Percentiles rank a stretch among this genome's conserved stretches.
phyloP scores from a whole-genome alignment of 2,113 vertebrate genomes.

The Dromas ardeola region DNA sequence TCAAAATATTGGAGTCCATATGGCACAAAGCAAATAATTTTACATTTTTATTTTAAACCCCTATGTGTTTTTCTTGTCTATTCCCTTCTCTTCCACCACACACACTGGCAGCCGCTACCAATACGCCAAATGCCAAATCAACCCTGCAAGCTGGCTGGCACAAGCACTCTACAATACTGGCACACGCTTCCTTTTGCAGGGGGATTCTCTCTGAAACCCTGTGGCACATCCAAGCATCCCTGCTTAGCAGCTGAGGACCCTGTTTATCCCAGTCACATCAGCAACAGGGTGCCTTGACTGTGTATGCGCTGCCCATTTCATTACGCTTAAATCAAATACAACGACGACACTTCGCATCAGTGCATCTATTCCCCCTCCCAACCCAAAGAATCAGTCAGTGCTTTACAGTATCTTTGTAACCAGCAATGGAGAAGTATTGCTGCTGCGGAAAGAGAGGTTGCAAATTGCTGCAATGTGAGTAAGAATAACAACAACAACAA shows the following conservation, averaged over 20 bases:
- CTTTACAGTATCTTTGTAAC: background rate
- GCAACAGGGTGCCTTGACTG: background rate
- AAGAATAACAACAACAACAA: background rate
- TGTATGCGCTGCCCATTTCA: background rate
- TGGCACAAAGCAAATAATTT: conserved; percentile 81
- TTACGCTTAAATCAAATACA: background rate
- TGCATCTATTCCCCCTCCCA: background rate
- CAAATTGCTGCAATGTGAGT: background rate
- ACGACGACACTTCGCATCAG: background rate
- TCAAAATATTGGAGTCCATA: conserved; percentile 83
- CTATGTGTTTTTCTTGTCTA: conserved; percentile 76
- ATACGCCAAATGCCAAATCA: conserved; percentile 77
- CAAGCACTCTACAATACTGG: conserved; percentile 68
- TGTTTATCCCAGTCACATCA: background rate
- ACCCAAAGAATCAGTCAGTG: background rate
- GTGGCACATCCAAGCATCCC: conserved; percentile 42
- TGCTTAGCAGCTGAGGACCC: conserved; percentile 56
- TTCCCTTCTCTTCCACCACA: conserved; percentile 77
- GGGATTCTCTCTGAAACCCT: conserved; percentile 51
- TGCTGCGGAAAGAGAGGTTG: background rate
- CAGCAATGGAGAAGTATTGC: background rate
- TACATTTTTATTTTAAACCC: conserved; percentile 78
- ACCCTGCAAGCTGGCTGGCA: conserved; percentile 77
- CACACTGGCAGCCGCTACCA: conserved; percentile 77
- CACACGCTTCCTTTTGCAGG: conserved; percentile 64